Conservation (phyloP, 2,797 vertebrate species). For the Limosa lapponica region DNA sequence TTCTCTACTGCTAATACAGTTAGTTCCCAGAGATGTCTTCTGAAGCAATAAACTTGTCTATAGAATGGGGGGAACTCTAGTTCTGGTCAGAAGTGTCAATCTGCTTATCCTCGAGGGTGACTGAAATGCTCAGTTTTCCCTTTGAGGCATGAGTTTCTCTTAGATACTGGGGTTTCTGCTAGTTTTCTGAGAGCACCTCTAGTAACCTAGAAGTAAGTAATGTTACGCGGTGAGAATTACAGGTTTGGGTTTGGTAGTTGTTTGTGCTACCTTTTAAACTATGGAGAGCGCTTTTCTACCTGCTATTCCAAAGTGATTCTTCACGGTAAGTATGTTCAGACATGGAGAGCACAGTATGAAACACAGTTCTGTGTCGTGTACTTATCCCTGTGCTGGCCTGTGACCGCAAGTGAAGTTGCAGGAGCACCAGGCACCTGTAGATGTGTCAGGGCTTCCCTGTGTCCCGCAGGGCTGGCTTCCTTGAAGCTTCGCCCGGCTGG, state of each 20-base stretch:
- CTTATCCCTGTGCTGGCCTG: not conserved
- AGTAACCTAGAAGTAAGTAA: not conserved
- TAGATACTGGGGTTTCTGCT: not conserved
- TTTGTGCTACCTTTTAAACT: not conserved
- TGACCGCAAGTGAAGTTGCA: not conserved
- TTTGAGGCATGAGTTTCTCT: not conserved
- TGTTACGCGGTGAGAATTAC: not conserved
- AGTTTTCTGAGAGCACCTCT: not conserved
- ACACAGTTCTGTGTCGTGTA: not conserved
- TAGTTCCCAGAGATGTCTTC: not conserved
- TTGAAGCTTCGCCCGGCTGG: not conserved
- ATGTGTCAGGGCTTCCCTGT: fast-evolving
- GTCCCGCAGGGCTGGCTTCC: not conserved
- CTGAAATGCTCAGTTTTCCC: not conserved
- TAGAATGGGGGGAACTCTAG: too few relatives aligned
- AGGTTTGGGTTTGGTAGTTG: not conserved
- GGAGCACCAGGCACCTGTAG: fast-evolving
- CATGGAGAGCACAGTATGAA: not conserved
- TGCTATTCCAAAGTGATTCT: not conserved
- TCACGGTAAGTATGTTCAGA: not conserved
- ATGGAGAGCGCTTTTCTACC: not conserved
- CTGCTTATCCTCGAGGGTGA: not conserved
- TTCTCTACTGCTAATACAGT: not conserved
- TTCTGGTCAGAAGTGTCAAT: not conserved
- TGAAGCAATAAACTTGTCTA: not conserved